These are phyloP conservation scores for Vanacampus margaritifer DNA, from an alignment of 2,113 vertebrate genomes.

Conservation along the genomic window DNA sequence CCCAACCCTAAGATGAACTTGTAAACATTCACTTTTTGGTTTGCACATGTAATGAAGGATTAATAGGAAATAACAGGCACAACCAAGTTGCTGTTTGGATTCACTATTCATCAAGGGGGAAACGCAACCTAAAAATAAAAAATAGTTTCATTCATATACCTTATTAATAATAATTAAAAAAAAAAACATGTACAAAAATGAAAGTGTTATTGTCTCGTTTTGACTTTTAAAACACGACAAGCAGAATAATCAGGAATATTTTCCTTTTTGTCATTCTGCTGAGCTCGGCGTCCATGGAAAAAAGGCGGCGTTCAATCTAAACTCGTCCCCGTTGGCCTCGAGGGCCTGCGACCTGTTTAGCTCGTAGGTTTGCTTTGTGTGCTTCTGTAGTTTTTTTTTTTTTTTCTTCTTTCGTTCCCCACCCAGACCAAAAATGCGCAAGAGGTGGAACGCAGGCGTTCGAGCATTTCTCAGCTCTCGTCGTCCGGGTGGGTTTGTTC, in stretches of 20 bases:
- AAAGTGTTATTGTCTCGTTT: neutral
- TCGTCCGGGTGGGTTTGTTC: constrained; percentile 94
- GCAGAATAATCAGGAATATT: neutral
- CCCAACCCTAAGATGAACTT: neutral
- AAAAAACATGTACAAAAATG: neutral
- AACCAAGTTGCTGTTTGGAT: neutral
- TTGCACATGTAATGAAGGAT: neutral
- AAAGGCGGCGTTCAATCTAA: neutral
- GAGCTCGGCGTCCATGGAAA: neutral
- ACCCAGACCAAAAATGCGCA: neutral
- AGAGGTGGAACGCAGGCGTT: neutral
- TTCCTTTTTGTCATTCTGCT: neutral
- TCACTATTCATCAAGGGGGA: neutral
- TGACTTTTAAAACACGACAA: neutral
- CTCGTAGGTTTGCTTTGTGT: neutral
- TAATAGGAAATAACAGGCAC: neutral
- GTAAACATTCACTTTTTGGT: constrained; percentile 7
- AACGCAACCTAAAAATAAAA: neutral
- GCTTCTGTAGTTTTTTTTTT: neutral
- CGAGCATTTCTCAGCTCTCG: constrained; percentile 83
- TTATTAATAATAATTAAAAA: constrained; percentile 1
- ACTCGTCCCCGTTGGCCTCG: neutral
- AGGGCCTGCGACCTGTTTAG: neutral
- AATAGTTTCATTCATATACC: constrained; percentile 2
- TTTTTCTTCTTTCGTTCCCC: neutral